Evolutionary conservation across 1,140 invertebrate genomes (phyloP), one percentile per base, ranked within the genome.

Genomic region (Hylaeus anthracinus): DNA sequence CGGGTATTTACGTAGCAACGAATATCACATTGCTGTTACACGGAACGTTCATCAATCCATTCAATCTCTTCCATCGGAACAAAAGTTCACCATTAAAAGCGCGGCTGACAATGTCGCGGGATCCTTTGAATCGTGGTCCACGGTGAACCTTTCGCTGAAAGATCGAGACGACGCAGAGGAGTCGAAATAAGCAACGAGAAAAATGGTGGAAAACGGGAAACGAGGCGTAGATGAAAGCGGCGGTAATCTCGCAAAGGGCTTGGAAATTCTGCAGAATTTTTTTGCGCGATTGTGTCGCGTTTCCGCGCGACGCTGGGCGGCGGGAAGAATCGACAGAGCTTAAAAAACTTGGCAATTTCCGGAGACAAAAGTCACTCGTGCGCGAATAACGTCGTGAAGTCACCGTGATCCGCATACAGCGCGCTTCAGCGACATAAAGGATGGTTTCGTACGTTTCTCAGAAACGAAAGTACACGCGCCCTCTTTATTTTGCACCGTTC

Each of bases 301-400:
- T 60, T 60, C 58, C 58, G 15, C 14, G 55, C 55, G 14, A 37
- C 58, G 58, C 15, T 2, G 10, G 4, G 0, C 9, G 2, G 5
- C 12, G 3, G 43, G 43, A 51, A 67, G 48, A 58, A 39, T 48
- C 48, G 67, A 8, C 26, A 5, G 6, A 41, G 67, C 45, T 51
- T 43, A 39, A 78, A 63, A 63, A 63, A 63, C 45, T 48, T 45
- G 45, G 6, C 43, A 63, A 12, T 78, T 76, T 53, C 37, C 53
- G 37, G 58, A 12, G n/a, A 63, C 41, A 48, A 60, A 60, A 39
- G 64, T 76, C 41, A 9, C 5, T 37, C 51, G 26, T 60, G 65
- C 74, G 53, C 48, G 74, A n/a, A 53, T 8, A 41, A 45, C 43
- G n/a, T 58, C 64, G n/a, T 45, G 14, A 60, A 69, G 64, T 76